phyloP scores from a whole-genome alignment of 37 sponge, comb jelly and placozoan species.

The Ianthella basta region DNA sequence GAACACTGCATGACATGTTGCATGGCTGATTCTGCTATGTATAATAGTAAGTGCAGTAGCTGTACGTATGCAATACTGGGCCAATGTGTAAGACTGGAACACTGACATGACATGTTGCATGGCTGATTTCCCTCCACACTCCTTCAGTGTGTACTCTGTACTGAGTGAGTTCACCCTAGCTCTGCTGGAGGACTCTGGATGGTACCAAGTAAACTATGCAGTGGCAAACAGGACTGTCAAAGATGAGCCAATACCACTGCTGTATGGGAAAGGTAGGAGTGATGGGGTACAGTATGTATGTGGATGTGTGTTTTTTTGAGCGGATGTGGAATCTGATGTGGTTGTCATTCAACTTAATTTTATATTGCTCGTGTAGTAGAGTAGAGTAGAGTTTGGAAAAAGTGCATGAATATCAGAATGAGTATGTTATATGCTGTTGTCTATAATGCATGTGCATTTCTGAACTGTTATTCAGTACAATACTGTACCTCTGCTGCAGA shows the following conservation, averaged over 20 bases:
- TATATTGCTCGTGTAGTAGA: too few relatives aligned
- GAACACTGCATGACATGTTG: too few relatives aligned
- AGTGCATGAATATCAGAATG: too few relatives aligned
- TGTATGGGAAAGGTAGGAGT: slow-evolving; percentile 29
- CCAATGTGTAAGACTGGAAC: too few relatives aligned
- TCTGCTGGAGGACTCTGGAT: slow-evolving; percentile 56
- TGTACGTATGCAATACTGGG: too few relatives aligned
- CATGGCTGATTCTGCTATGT: too few relatives aligned
- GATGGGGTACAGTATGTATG: background rate
- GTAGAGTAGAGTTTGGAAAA: too few relatives aligned
- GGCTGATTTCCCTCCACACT: background rate
- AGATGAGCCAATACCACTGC: slow-evolving; percentile 15
- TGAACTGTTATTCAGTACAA: background rate
- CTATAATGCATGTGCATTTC: background rate
- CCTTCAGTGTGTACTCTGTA: slow-evolving; percentile 28
- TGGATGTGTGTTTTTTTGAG: background rate
- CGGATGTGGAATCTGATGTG: background rate
- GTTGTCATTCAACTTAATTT: background rate
- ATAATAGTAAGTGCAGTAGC: too few relatives aligned
- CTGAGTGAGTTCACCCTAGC: slow-evolving; percentile 46
- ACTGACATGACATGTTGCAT: too few relatives aligned
- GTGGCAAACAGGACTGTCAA: slow-evolving; percentile 11
- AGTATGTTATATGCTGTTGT: too few relatives aligned
- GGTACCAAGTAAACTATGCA: slow-evolving; percentile 62
- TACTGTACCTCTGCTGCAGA: background rate